A percentile compares a stretch with the other conserved stretches of the same genome.
These are phyloP conservation scores for Leuctra nigra DNA, from an alignment of 2,888 invertebrate species.

Conservation along the genomic window DNA sequence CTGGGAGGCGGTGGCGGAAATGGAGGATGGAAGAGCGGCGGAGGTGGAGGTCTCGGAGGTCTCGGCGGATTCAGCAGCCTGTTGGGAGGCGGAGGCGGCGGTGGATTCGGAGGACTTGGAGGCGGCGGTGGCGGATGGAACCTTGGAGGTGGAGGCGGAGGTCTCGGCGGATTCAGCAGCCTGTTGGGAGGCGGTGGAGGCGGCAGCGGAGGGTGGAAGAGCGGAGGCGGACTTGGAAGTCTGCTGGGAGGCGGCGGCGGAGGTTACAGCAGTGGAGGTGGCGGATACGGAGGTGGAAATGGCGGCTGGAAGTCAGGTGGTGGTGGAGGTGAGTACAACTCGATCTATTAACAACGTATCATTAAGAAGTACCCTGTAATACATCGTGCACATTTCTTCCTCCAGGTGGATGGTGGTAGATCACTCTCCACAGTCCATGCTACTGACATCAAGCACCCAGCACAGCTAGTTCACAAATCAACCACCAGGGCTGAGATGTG, in stretches of 20 bases:
- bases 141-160: not conserved
- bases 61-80: not conserved
- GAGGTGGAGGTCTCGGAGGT: slow-evolving; percentile 1
- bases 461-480: no score
- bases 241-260: not conserved
- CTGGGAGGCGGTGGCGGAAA: not conserved
- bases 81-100: not conserved
- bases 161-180: not conserved
- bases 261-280: not conserved
- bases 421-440: not conserved
- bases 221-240: not conserved
- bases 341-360: no score
- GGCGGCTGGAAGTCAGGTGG: slow-evolving; percentile 1
- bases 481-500: no score
- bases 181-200: slow-evolving; percentile 3
- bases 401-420: slow-evolving; percentile 20
- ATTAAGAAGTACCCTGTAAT: no score
- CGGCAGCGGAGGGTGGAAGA: not conserved
- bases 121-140: not conserved
- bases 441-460: not conserved
- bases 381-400: not conserved
- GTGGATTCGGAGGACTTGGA: not conserved
- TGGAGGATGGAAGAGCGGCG: not conserved
- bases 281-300: not conserved
- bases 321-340: slow-evolving; percentile 8